Evolutionary conservation across 1,140 invertebrate species (phyloP), one percentile per base, ranked within the genome.

Genomic region (Octopus sinensis): DNA sequence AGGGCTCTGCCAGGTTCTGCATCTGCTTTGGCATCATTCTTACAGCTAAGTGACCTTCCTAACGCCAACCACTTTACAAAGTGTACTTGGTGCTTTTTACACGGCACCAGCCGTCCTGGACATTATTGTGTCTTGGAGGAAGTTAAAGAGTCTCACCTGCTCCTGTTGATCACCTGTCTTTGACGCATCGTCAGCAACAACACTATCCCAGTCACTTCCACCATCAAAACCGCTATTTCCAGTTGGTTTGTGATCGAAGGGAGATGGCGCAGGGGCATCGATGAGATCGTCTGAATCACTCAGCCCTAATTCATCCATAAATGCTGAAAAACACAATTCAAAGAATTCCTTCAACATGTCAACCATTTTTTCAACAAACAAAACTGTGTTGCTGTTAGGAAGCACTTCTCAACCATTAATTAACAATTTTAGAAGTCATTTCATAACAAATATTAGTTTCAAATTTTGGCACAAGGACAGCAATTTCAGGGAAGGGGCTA

Each of bases 271-370:
- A 10, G 77, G 62, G 30, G 82, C 53, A n/a, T 86, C 86, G 71
- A 84, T 87, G 81, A 84, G 82, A 53, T 87, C 86, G 79, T 84
- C 83, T 9, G 81, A 79, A 81, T 87, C 85, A 80, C 82, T 84
- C 30, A 86, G 80, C 12, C 86, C 86, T n/a, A 87, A 80, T 4
- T 86, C 85, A 54, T 84, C 85, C 85, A 87, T 84, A 51, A 87
- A 82, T n/a, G 83, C 82, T 84, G 79, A 43, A 73, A 53, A 79
- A 53, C 53, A 9, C 6, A 12, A 52, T 23, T 43, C 13, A 52
- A 12, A 68, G n/a, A 68, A 13, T 13, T 12, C 62, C 12, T 12
- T 13, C 12, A 13, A 68, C 62, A n/a, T 13, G 12, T 68, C 1
- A n/a, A n/a, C 12, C n/a, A 12, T 68, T 12, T n/a, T 68, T 68